phyloP scores from a whole-genome alignment of 1,140 invertebrate genomes.

The Aphidius ervi region DNA sequence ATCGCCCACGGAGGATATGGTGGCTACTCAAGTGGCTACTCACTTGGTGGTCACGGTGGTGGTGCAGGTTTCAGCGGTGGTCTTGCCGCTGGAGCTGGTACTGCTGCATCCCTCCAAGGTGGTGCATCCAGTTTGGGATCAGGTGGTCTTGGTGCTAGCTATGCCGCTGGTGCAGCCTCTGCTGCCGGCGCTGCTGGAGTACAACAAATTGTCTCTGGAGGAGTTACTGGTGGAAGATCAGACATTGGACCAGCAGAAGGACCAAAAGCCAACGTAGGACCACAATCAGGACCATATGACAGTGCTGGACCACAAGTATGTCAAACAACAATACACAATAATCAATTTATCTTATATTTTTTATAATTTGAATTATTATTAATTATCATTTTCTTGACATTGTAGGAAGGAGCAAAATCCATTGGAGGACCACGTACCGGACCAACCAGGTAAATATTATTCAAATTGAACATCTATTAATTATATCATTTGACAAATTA shows the following conservation, averaged over 20 bases:
- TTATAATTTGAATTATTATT: too few relatives aligned
- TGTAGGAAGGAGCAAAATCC: conserved; percentile 46
- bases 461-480: too few relatives aligned
- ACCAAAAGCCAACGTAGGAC: conserved; percentile 53
- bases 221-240: conserved; percentile 49
- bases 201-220: conserved; percentile 52
- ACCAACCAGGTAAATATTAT: conserved; percentile 29
- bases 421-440: conserved; percentile 51
- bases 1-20: conserved; percentile 43
- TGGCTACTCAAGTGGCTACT: conserved; percentile 31
- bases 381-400: too few relatives aligned
- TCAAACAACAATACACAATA: too few relatives aligned
- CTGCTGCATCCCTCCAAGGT: conserved; percentile 48
- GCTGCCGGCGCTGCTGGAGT: conserved; percentile 51
- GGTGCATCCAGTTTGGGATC: conserved; percentile 52
- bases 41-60: conserved; percentile 32
- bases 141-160: conserved; percentile 50
- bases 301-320: conserved; percentile 46
- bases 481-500: too few relatives aligned
- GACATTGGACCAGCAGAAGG: conserved; percentile 53
- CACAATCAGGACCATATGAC: conserved; percentile 49
- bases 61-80: conserved; percentile 49
- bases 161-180: conserved; percentile 49
- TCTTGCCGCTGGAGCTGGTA: conserved; percentile 50
- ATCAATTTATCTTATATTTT: too few relatives aligned